Conservation (phyloP, 2,113 vertebrate genomes). For the Sylvilagus bachmani region DNA sequence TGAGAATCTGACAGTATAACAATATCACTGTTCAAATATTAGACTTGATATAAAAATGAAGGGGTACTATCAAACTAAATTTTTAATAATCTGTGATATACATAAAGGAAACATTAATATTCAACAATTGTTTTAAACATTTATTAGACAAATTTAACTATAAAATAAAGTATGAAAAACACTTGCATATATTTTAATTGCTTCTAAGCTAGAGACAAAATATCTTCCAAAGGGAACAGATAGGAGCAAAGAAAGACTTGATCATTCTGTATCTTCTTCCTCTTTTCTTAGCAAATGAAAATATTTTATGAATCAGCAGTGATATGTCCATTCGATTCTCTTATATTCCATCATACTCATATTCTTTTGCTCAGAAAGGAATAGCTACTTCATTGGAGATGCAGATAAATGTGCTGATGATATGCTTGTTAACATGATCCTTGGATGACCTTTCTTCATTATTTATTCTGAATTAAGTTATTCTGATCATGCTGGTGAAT, state of each 20-base stretch:
- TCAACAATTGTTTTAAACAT: no score
- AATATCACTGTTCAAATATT: constrained; percentile 77
- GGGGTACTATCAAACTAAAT: constrained; percentile 55
- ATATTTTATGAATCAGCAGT: background rate
- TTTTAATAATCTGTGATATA: constrained; percentile 17
- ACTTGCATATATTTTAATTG: constrained; percentile 14
- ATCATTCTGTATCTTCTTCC: background rate
- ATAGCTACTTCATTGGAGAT: background rate
- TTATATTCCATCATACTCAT: background rate
- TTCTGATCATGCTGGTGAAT: background rate
- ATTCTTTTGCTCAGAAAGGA: background rate
- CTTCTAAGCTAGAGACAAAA: background rate
- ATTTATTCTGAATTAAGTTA: constrained; percentile 30
- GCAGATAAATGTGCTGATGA: background rate
- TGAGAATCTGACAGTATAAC: constrained; percentile 78
- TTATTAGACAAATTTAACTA: no score
- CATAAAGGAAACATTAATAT: constrained; percentile 37
- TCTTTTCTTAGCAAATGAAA: background rate
- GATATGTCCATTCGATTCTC: background rate
- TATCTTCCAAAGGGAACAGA: background rate
- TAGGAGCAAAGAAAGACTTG: background rate
- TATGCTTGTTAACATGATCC: background rate
- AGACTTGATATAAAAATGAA: constrained; percentile 82
- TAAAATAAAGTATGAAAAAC: no score
- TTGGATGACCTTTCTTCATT: background rate